Evolutionary conservation across 1,140 invertebrate genomes (phyloP).

Genomic region (Anagrus nilaparvatae): DNA sequence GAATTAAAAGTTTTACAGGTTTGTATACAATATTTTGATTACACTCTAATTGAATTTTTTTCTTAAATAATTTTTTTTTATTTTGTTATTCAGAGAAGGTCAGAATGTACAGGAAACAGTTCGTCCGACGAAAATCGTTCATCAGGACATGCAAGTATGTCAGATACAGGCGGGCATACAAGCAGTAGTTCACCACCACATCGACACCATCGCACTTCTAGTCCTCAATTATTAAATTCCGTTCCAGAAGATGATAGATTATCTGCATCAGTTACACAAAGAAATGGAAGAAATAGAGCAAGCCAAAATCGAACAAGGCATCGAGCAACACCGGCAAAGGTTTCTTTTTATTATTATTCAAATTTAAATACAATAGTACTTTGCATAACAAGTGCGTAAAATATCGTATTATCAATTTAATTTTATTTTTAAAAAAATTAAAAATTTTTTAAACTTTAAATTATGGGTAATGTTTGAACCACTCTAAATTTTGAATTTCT

Average conservation of each 20-base stretch:
- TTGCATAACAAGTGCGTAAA: too few relatives aligned
- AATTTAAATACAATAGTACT: too few relatives aligned
- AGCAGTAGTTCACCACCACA: constrained; percentile 55
- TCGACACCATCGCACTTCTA: constrained; percentile 44
- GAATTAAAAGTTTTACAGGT: constrained; percentile 56
- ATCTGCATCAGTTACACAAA: constrained; percentile 53
- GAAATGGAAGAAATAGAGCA: constrained; percentile 46
- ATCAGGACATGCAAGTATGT: constrained; percentile 86
- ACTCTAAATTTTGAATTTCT: too few relatives aligned
- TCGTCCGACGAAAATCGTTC: constrained; percentile 81
- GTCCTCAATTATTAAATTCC: constrained; percentile 48
- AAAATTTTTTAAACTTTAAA: too few relatives aligned
- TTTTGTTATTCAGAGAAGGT: constrained; percentile 56
- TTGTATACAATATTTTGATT: constrained; percentile 16
- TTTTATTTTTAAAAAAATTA: too few relatives aligned
- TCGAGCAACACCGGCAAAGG: constrained; percentile 56
- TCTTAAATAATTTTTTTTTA: too few relatives aligned
- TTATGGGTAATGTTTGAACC: too few relatives aligned
- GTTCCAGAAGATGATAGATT: constrained; percentile 60
- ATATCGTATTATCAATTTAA: too few relatives aligned
- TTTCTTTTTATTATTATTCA: constrained; percentile 24
- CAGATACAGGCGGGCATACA: constrained; percentile 63
- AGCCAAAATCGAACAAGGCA: constrained; percentile 51
- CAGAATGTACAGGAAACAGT: constrained; percentile 67
- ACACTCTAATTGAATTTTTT: too few relatives aligned